A percentile compares a stretch with the other conserved stretches of the same genome.
Conservation (phyloP, 2,113 vertebrate species). For the Hippotragus niger region DNA sequence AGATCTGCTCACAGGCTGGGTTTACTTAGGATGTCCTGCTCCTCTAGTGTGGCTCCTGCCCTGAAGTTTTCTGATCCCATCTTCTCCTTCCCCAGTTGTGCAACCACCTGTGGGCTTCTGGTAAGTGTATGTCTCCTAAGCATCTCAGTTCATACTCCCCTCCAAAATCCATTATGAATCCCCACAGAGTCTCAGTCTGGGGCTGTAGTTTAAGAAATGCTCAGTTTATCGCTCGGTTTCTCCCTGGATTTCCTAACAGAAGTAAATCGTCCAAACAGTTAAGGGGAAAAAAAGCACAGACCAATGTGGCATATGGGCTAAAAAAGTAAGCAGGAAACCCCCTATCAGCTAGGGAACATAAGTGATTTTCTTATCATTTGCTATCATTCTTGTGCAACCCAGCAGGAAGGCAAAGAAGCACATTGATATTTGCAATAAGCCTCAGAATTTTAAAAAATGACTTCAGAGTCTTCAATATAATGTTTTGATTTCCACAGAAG, state of each 20-base stretch:
- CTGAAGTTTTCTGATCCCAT: not conserved
- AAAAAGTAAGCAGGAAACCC: not conserved
- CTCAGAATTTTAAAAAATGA: not conserved
- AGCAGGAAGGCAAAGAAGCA: not conserved
- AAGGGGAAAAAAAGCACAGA: not conserved
- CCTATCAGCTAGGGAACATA: not conserved
- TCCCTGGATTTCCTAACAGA: not conserved
- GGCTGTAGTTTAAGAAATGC: constrained; percentile 58
- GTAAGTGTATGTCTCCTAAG: constrained; percentile 48
- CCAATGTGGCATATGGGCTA: not conserved
- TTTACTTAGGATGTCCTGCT: not conserved
- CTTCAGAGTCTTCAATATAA: not conserved
- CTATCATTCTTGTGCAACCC: not conserved
- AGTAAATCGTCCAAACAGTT: not conserved
- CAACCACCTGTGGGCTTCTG: constrained; percentile 28
- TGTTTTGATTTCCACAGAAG: not conserved
- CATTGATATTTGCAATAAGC: not conserved
- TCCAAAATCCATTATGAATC: constrained; percentile 52
- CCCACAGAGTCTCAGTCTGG: constrained; percentile 40
- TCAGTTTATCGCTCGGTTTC: not conserved
- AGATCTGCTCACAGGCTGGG: not conserved
- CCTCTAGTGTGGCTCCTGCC: fast-evolving
- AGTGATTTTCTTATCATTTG: not conserved
- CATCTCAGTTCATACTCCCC: constrained; percentile 56
- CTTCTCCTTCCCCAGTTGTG: not conserved